phyloP scores from a whole-genome alignment of 1,140 invertebrate species.

The Danaus melanippus region DNA sequence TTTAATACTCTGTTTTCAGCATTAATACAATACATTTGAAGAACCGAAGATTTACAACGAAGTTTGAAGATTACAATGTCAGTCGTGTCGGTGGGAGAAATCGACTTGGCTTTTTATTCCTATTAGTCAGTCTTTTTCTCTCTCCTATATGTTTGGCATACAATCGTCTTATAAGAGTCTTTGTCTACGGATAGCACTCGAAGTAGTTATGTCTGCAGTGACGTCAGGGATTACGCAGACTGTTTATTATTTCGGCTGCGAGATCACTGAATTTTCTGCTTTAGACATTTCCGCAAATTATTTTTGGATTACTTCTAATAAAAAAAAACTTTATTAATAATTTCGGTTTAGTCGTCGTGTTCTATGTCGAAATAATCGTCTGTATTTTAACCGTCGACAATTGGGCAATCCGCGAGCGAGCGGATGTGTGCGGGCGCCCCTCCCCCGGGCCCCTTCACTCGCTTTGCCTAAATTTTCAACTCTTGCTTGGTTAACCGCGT shows the following conservation, averaged over 20 bases:
- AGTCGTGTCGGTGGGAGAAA: conserved; percentile 61
- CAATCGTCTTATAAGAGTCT: conserved; percentile 24
- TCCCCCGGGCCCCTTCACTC: conserved; percentile 15
- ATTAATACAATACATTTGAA: conserved; percentile 26
- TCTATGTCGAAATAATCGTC: conserved; percentile 48
- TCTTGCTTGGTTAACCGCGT: conserved; percentile 35
- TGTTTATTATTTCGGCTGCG: conserved; percentile 56
- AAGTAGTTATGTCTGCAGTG: conserved; percentile 53
- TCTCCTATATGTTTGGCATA: conserved; percentile 65
- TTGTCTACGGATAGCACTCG: neutral
- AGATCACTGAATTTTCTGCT: conserved; percentile 68
- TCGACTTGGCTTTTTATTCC: conserved; percentile 46
- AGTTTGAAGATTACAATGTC: conserved; percentile 48
- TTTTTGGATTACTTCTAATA: conserved; percentile 21
- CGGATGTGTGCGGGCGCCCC: conserved; percentile 36
- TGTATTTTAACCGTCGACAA: conserved; percentile 42
- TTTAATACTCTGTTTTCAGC: conserved; percentile 35
- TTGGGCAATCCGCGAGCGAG: conserved; percentile 60
- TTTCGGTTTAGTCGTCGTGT: conserved; percentile 45
- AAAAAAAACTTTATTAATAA: conserved; percentile 46
- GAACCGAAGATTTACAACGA: conserved; percentile 25
- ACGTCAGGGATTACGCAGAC: conserved; percentile 63
- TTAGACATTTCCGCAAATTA: conserved; percentile 28
- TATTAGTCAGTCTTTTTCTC: conserved; percentile 71
- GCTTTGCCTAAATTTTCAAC: conserved; percentile 45